Conservation (phyloP, 2,888 invertebrate species). For the Acleris emargana region DNA sequence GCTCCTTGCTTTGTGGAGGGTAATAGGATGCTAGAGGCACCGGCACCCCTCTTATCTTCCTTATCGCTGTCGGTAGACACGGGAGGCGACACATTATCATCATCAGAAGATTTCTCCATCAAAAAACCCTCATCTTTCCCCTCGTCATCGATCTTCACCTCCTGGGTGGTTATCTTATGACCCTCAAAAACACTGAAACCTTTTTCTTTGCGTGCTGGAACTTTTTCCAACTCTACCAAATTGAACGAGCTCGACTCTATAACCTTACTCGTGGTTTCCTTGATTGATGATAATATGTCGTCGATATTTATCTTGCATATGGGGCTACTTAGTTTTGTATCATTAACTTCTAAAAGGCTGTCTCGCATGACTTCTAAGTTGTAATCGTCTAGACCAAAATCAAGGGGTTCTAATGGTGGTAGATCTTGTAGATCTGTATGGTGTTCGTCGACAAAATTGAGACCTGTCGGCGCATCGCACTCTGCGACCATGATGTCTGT, state of each 20-base stretch:
- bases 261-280: constrained; percentile 64
- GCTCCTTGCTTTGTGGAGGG: constrained; percentile 71
- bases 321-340: constrained; percentile 65
- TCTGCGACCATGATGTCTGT: constrained; percentile 78
- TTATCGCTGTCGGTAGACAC: constrained; percentile 84
- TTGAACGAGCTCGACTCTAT: constrained; percentile 71
- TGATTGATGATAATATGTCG: constrained; percentile 72
- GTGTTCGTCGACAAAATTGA: constrained; percentile 77
- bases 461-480: constrained; percentile 72
- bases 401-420: constrained; percentile 69
- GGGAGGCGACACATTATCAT: constrained; percentile 79
- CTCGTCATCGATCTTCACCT: constrained; percentile 71
- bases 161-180: constrained; percentile 71
- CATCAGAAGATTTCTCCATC: constrained; percentile 84
- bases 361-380: constrained; percentile 77
- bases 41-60: constrained; percentile 69
- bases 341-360: constrained; percentile 68
- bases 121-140: constrained; percentile 57
- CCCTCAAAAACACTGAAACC: constrained; percentile 73
- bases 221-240: constrained; percentile 72
- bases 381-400: constrained; percentile 74
- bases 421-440: constrained; percentile 67
- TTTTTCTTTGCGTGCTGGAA: constrained; percentile 66
- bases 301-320: constrained; percentile 78
- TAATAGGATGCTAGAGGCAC: constrained; percentile 64